phyloP scores from a whole-genome alignment of 2,888 invertebrate species.

The Parnassius orleans region DNA sequence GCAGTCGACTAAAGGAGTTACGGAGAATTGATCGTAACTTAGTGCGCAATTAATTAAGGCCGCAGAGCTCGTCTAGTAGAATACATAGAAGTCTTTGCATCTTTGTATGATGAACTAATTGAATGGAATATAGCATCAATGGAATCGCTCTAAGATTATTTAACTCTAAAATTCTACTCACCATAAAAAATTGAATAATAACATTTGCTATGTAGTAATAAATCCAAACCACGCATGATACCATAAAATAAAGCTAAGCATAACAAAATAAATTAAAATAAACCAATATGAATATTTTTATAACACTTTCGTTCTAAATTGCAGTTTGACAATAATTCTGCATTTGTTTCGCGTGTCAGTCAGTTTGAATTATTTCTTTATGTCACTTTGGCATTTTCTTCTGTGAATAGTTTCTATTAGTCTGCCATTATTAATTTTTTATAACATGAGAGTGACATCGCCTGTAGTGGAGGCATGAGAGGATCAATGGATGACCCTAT shows the following conservation, averaged over 20 bases:
- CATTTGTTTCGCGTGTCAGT: conserved; percentile 27
- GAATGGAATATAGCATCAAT: too few relatives aligned
- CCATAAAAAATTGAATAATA: conserved; percentile 71
- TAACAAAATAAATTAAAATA: conserved; percentile 47
- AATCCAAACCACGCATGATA: conserved; percentile 51
- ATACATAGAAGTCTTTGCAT: too few relatives aligned
- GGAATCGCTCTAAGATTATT: too few relatives aligned
- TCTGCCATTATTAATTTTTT: not conserved
- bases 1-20: too few relatives aligned
- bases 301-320: conserved; percentile 27
- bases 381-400: conserved; percentile 30
- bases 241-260: conserved; percentile 47
- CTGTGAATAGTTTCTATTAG: conserved; percentile 10
- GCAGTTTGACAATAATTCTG: conserved; percentile 36
- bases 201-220: conserved; percentile 61
- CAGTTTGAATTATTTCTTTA: conserved; percentile 23
- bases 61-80: too few relatives aligned
- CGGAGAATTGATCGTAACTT: too few relatives aligned
- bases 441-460: not conserved
- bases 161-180: conserved; percentile 38
- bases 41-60: too few relatives aligned
- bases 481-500: too few relatives aligned
- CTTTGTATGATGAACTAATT: too few relatives aligned
- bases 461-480: not conserved
- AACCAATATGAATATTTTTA: conserved; percentile 38